Percentiles rank a stretch among this genome's conserved stretches.
phyloP scores from a whole-genome alignment of 2,797 vertebrate species.

The Sebastes iracundus region DNA sequence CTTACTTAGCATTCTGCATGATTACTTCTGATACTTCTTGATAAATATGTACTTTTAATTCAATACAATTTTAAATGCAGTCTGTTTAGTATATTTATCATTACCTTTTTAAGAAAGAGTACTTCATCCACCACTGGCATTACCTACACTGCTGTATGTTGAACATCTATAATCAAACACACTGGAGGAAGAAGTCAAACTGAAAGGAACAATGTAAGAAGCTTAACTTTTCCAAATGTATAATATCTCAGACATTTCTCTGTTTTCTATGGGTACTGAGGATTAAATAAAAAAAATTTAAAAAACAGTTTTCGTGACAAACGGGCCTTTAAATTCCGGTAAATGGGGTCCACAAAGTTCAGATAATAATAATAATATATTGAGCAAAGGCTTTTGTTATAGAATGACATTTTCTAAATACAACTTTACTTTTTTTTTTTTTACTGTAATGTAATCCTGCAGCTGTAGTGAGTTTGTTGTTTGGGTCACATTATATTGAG shows the following conservation, averaged over 20 bases:
- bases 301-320: not conserved
- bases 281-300: not conserved
- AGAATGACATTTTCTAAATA: not conserved
- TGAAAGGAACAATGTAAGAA: not conserved
- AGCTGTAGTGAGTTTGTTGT: not conserved
- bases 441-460: not conserved
- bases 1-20: not conserved
- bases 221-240: not conserved
- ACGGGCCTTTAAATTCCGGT: not conserved
- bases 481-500: not conserved
- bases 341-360: not conserved
- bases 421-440: no score
- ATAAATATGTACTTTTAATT: not conserved
- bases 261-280: fast-evolving
- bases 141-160: not conserved
- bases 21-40: not conserved
- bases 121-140: not conserved
- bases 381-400: not conserved
- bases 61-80: not conserved
- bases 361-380: not conserved
- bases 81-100: not conserved
- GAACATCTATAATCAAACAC: not conserved
- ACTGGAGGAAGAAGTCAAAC: not conserved
- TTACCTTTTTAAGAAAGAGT: not conserved
- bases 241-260: not conserved